Conservation (phyloP, 2,888 invertebrate species). For the Rambutsinella grinnellia region DNA sequence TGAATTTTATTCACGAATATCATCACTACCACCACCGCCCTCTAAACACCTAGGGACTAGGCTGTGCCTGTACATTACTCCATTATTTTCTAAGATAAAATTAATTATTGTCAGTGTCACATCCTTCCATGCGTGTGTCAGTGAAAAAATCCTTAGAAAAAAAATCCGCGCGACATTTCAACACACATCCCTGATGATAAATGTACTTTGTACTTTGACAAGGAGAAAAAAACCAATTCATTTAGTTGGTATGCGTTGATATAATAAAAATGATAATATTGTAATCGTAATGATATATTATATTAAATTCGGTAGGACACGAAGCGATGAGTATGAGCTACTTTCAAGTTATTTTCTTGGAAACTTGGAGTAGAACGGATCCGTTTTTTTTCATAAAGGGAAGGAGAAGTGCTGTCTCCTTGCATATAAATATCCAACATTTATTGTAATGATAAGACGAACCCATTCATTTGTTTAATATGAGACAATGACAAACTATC, state of each 20-base stretch:
- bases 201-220: slow-evolving; percentile 7
- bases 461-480: slow-evolving; percentile 25
- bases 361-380: too few relatives aligned
- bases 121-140: background rate
- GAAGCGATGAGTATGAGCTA: too few relatives aligned
- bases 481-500: slow-evolving; percentile 23
- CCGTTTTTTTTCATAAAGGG: too few relatives aligned
- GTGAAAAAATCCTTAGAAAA: background rate
- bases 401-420: background rate
- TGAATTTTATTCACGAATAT: background rate
- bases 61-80: too few relatives aligned
- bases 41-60: too few relatives aligned
- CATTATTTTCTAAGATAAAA: too few relatives aligned
- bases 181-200: slow-evolving; percentile 10
- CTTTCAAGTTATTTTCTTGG: too few relatives aligned
- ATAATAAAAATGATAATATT: too few relatives aligned
- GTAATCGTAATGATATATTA: too few relatives aligned
- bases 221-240: slow-evolving; percentile 13
- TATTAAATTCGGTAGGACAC: too few relatives aligned
- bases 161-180: slow-evolving; percentile 9
- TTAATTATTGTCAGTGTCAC: slow-evolving; percentile 1
- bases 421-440: too few relatives aligned
- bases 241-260: slow-evolving; percentile 7
- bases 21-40: background rate
- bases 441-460: background rate